Evolutionary conservation across 2,797 vertebrate species (phyloP).

Genomic region (Enteromius paludinosus): DNA sequence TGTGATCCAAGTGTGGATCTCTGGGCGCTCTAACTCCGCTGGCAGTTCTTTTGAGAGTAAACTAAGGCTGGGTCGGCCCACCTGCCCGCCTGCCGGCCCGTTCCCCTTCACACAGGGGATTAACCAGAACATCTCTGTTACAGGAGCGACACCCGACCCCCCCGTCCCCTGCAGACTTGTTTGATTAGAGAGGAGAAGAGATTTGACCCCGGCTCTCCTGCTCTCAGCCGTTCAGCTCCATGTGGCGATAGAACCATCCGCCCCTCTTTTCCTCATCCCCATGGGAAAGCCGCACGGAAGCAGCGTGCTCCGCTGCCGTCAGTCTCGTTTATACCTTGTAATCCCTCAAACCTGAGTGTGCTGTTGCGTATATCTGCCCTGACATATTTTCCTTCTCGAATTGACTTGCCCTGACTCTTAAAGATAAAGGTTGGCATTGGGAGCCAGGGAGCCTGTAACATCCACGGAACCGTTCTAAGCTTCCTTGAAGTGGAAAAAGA

Average conservation of each 20-base stretch:
- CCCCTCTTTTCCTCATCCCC: constrained; percentile 48
- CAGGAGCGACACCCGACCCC: constrained; percentile 54
- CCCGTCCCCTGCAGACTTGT: constrained; percentile 58
- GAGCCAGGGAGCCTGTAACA: background rate
- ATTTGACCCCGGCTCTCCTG: constrained; percentile 56
- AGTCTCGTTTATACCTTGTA: constrained; percentile 80
- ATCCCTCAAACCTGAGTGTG: constrained; percentile 71
- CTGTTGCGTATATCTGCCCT: constrained; percentile 58
- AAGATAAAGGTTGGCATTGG: background rate
- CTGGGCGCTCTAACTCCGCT: constrained; percentile 56
- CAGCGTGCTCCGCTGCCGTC: constrained; percentile 65
- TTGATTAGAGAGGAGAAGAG: constrained; percentile 64
- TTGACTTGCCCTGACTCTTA: constrained; percentile 53
- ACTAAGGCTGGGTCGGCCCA: constrained; percentile 71
- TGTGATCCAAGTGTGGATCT: constrained; percentile 77
- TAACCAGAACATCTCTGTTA: constrained; percentile 71
- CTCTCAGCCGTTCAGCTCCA: constrained; percentile 50
- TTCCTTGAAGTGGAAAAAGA: background rate
- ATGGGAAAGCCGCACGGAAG: constrained; percentile 76
- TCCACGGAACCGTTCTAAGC: background rate
- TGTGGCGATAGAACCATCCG: constrained; percentile 12
- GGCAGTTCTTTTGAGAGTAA: constrained; percentile 69
- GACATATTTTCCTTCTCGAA: constrained; percentile 47
- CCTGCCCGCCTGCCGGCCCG: constrained; percentile 67
- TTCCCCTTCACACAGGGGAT: constrained; percentile 59